phyloP scores from a whole-genome alignment of 2,113 vertebrate species.

The Phoxinus phoxinus region DNA sequence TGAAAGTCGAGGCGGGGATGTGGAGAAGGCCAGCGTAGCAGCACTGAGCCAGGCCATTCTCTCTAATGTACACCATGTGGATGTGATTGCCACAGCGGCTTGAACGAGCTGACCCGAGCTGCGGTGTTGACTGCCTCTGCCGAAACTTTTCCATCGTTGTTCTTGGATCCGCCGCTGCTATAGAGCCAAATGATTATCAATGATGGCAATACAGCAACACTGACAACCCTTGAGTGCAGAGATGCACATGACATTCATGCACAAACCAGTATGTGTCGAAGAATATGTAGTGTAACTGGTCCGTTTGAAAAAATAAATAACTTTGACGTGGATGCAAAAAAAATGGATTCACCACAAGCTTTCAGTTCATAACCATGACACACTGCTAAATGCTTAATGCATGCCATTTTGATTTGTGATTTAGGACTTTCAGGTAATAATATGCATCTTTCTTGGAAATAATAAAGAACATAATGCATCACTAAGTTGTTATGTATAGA shows the following conservation, averaged over 20 bases:
- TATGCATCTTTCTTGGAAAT: not conserved
- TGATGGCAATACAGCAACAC: not conserved
- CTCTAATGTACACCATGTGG: slow-evolving; percentile 53
- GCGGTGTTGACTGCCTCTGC: slow-evolving; percentile 22
- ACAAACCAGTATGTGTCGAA: not conserved
- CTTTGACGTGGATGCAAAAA: not conserved
- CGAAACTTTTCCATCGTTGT: not conserved
- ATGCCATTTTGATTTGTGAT: not conserved
- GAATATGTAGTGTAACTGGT: not conserved
- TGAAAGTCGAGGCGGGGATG: slow-evolving; percentile 44
- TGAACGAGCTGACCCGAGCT: slow-evolving; percentile 12
- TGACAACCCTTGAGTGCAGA: not conserved
- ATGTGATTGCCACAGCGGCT: slow-evolving; percentile 38
- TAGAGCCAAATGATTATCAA: not conserved
- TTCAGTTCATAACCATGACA: not conserved
- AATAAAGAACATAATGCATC: not conserved
- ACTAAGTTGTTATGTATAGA: not conserved
- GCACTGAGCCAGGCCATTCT: slow-evolving; percentile 29
- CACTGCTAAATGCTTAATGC: not conserved
- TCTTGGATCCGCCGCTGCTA: not conserved
- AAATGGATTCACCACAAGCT: not conserved
- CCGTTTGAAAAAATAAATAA: not conserved
- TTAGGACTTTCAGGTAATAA: not conserved
- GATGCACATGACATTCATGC: not conserved
- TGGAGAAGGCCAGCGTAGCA: slow-evolving; percentile 35